Conservation (phyloP, 2,888 invertebrate species). For the Stratiomys singularior region DNA sequence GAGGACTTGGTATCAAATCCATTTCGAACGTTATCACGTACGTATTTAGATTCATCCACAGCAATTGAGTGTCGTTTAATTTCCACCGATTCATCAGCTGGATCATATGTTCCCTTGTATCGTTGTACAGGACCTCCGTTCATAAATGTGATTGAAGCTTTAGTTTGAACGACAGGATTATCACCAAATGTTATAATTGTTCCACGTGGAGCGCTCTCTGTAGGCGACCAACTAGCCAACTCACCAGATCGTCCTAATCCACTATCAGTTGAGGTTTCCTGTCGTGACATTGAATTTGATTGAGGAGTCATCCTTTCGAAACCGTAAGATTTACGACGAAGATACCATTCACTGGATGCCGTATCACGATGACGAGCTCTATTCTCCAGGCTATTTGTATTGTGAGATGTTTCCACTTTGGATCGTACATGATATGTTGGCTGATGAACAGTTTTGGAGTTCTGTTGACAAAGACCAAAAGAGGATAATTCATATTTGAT, state of each 20-base stretch:
- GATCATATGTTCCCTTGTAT: constrained; percentile 50
- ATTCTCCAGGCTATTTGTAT: constrained; percentile 62
- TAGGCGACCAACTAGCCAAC: constrained; percentile 68
- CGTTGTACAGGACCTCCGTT: constrained; percentile 52
- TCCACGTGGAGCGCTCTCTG: constrained; percentile 54
- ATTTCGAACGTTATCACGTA: constrained; percentile 61
- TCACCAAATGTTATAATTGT: constrained; percentile 63
- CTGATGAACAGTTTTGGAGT: constrained; percentile 45
- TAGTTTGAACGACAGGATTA: constrained; percentile 46
- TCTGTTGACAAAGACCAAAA: constrained; percentile 27
- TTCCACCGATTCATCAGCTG: constrained; percentile 52
- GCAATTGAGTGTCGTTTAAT: constrained; percentile 70
- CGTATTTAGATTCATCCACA: constrained; percentile 69
- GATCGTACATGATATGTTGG: constrained; percentile 40
- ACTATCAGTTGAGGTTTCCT: constrained; percentile 82
- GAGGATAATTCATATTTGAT: not conserved
- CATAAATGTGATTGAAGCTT: constrained; percentile 49
- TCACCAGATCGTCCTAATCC: constrained; percentile 80
- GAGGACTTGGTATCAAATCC: constrained; percentile 58
- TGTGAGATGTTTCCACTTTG: constrained; percentile 48
- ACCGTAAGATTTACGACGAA: constrained; percentile 80
- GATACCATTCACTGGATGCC: constrained; percentile 74
- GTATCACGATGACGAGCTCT: constrained; percentile 60
- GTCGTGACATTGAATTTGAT: constrained; percentile 64
- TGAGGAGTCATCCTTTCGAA: constrained; percentile 71